Conservation (phyloP, 2,797 vertebrate species). For the Helicolenus hilgendorfi region DNA sequence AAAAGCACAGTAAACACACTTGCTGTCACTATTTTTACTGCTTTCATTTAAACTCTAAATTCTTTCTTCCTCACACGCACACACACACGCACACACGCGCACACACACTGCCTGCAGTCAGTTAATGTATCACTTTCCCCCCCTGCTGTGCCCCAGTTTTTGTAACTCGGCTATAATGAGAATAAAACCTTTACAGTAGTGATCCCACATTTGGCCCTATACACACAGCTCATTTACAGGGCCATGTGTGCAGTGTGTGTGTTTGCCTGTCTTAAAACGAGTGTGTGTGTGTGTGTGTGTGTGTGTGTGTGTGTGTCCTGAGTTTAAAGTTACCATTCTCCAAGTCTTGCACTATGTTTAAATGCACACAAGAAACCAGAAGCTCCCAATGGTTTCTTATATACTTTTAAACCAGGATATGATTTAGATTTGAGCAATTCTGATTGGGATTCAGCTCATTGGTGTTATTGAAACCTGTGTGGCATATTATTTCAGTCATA, state of each 20-base stretch:
- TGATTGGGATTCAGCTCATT: background rate
- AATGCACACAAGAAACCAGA: background rate
- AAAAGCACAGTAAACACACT: slow-evolving; percentile 40
- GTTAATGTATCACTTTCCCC: slow-evolving; percentile 76
- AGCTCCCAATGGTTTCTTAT: background rate
- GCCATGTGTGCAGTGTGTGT: slow-evolving; percentile 10
- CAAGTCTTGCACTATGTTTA: background rate
- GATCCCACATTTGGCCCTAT: slow-evolving; percentile 56
- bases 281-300: background rate
- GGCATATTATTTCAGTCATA: background rate
- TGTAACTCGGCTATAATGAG: slow-evolving; percentile 68
- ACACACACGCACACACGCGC: slow-evolving; percentile 14
- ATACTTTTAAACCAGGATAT: background rate
- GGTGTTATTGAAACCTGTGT: background rate
- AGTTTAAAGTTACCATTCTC: slow-evolving; percentile 28
- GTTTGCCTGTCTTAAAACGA: background rate
- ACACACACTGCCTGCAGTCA: slow-evolving; percentile 57
- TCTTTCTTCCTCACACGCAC: slow-evolving; percentile 14
- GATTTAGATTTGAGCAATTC: background rate
- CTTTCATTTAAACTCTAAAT: slow-evolving; percentile 50
- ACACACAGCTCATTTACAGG: slow-evolving; percentile 70
- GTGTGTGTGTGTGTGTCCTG: background rate
- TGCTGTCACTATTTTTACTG: slow-evolving; percentile 44
- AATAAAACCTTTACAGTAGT: slow-evolving; percentile 67
- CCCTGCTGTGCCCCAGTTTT: slow-evolving; percentile 83